Evolutionary conservation across 92 coral and sea anemone genomes (phyloP), one percentile per base, ranked within the genome.

Genomic region (Isaurus tuberculatus): DNA sequence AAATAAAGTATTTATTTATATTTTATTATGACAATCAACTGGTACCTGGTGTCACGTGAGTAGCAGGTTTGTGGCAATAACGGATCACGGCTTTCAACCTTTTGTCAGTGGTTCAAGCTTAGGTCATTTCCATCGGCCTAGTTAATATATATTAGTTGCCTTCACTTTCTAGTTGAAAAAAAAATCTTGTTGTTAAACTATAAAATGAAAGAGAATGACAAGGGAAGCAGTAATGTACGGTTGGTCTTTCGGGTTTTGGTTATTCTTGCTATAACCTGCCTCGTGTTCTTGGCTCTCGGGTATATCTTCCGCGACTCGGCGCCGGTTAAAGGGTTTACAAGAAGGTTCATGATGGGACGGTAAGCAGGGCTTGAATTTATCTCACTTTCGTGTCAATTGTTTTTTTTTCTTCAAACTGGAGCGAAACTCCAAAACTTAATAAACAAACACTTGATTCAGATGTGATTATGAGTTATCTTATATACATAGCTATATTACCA

Each of bases 331-430:
- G 69, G 86, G n/a, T 63, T 93, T n/a, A 73, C 70, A 28, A 91
- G 81, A 58, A 85, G 97, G 1, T 93, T 93, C 53, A 93, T 93
- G 97, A 93, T 93, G 97, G 97, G 97, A 70, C 91, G 97, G 97
- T 93, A 92, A 32, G 73, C 5, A 8, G 19, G 19, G 32, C 27
- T 28, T 1, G 4, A 58, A 8, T 58, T 58, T 2, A 8, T 3
- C 22, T 58, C 22, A 8, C 1, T 58, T 27, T 32, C n/a, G 19
- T 37, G 7, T 16, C 19, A 19, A 36, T 36, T 71, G 5, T 22
- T 55, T 55, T 10, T 55, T 55, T n/a, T 19, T 55, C n/a, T 19
- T 55, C 28, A 55, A 55, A n/a, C 7, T n/a, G n/a, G 5, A 19
- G 27, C 63, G 26, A 2, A 55, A 40, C 7, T 40, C 10, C 11